A percentile compares a stretch with the other conserved stretches of the same genome.
These are phyloP conservation scores for Tetanocera ferruginea DNA, from an alignment of 2,888 invertebrate genomes.

Conservation along the genomic window DNA sequence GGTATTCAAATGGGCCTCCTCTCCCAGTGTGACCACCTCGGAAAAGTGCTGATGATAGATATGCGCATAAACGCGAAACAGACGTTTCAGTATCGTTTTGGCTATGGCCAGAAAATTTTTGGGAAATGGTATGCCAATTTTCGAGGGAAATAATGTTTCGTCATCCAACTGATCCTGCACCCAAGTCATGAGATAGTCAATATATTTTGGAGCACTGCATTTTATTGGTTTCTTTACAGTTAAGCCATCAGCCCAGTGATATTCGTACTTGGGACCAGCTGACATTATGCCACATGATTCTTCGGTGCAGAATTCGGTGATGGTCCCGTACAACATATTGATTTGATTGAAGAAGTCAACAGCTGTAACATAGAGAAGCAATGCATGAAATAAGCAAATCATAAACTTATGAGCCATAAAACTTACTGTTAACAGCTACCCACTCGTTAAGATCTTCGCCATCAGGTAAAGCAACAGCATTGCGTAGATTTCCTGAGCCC, in stretches of 20 bases:
- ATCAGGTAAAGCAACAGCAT: conserved; percentile 97
- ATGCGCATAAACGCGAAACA: conserved; percentile 99
- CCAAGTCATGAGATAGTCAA: conserved; percentile 99
- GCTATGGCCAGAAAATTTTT: conserved; percentile 97
- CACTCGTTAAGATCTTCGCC: conserved; percentile 99
- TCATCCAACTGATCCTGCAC: conserved; percentile 99
- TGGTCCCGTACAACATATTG: conserved; percentile 99
- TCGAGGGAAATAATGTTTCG: conserved; percentile 97
- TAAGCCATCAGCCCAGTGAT: conserved; percentile 99
- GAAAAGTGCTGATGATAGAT: conserved; percentile 99
- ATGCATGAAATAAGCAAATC: background rate
- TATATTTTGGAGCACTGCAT: conserved; percentile 98
- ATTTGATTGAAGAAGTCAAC: conserved; percentile 99
- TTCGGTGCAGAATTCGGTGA: conserved; percentile 99
- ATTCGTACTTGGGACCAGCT: conserved; percentile 98
- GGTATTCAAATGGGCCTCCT: conserved; percentile 99
- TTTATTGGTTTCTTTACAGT: conserved; percentile 99
- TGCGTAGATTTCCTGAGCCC: conserved; percentile 95
- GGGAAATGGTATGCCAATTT: conserved; percentile 98
- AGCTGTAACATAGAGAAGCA: conserved; percentile 74
- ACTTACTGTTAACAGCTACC: conserved; percentile 99
- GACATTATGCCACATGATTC: conserved; percentile 98
- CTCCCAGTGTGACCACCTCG: conserved; percentile 96
- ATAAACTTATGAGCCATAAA: background rate
- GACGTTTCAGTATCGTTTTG: conserved; percentile 96